phyloP scores from a whole-genome alignment of 2,888 invertebrate species.

The Poecilus cupreus region DNA sequence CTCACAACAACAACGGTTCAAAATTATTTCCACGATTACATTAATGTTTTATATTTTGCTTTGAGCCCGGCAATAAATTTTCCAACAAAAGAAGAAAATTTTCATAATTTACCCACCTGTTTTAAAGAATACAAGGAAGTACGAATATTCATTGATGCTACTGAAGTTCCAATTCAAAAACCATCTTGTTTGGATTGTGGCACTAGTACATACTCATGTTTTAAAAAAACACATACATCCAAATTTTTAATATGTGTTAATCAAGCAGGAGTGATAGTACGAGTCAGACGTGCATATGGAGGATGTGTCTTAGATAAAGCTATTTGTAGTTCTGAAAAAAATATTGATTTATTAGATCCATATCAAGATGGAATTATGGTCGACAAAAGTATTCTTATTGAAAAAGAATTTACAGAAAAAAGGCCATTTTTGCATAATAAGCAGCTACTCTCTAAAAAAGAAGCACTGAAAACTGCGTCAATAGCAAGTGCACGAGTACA shows the following conservation, averaged over 20 bases:
- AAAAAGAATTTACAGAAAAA: background rate
- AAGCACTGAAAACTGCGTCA: conserved; percentile 1
- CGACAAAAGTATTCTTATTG: background rate
- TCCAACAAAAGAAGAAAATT: too few species aligned
- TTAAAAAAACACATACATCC: background rate
- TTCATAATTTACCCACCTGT: background rate
- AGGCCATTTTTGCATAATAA: background rate
- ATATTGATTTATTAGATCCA: background rate
- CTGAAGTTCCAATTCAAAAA: background rate
- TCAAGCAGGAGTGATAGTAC: background rate
- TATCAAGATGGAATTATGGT: background rate
- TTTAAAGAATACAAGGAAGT: too few species aligned
- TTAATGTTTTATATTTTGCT: background rate
- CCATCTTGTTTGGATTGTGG: background rate
- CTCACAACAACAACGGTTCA: background rate
- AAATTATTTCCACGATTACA: background rate
- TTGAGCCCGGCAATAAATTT: background rate
- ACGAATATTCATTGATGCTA: background rate
- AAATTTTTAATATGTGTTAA: background rate
- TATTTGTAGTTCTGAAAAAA: background rate
- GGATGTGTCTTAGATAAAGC: background rate
- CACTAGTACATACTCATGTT: background rate
- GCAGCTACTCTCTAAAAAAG: conserved; percentile 19
- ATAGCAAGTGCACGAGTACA: conserved; percentile 47
- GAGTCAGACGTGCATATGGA: background rate